These are phyloP conservation scores for Dryobota labecula DNA, from an alignment of 2,888 invertebrate genomes.

Conservation along the genomic window DNA sequence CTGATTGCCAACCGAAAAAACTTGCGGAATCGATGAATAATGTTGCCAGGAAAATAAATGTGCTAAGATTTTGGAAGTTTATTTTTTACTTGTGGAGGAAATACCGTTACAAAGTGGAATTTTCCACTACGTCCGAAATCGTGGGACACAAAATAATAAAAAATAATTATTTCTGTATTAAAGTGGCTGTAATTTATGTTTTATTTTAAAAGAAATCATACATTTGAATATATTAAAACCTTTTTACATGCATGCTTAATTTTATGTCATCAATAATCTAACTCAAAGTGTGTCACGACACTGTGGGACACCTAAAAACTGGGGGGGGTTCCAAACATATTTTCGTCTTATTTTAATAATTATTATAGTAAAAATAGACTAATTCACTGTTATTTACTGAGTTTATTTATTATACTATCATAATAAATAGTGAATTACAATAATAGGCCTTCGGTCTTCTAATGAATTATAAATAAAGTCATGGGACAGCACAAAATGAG, in stretches of 20 bases:
- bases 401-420: constrained; percentile 5
- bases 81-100: neutral
- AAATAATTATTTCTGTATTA: neutral
- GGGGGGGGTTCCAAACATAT: constrained; percentile 3
- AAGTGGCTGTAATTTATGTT: neutral
- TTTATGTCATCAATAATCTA: neutral
- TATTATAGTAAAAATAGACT: constrained; percentile 6
- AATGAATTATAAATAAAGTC: constrained; percentile 1
- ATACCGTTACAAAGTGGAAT: constrained; percentile 3
- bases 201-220: neutral
- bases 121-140: neutral
- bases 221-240: neutral
- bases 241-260: neutral
- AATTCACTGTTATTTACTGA: constrained; percentile 9
- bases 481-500: constrained; percentile 1
- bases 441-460: neutral
- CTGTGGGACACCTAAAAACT: constrained; percentile 2
- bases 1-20: neutral
- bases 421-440: constrained; percentile 1
- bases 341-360: constrained; percentile 11
- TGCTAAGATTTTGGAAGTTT: neutral
- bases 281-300: neutral
- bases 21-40: constrained; percentile 1
- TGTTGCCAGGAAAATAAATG: neutral
- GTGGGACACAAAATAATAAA: neutral